A percentile compares a stretch with the other conserved stretches of the same genome.
Conservation (phyloP, 2,113 vertebrate species). For the Pachypanchax playfairii region DNA sequence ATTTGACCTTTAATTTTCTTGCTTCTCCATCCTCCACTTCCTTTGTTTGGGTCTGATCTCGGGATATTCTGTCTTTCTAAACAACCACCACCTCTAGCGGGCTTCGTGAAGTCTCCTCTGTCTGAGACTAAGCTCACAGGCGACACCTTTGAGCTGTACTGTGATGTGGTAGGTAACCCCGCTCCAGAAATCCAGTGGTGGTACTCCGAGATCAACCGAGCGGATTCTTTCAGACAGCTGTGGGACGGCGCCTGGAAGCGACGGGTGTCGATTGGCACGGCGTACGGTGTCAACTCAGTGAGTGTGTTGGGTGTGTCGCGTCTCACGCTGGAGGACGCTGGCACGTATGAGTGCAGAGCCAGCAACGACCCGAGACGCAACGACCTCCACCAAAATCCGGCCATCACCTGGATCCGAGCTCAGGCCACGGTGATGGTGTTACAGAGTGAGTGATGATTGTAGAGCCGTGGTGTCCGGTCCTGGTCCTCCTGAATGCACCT, state of each 20-base stretch:
- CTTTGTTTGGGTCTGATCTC: conserved; percentile 21
- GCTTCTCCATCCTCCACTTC: conserved; percentile 19
- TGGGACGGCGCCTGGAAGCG: conserved; percentile 93
- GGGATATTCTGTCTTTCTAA: conserved; percentile 36
- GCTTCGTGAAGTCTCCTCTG: conserved; percentile 96
- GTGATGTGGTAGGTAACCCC: conserved; percentile 94
- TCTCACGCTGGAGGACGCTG: conserved; percentile 90
- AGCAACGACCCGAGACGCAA: conserved; percentile 96
- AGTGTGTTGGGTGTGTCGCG: conserved; percentile 90
- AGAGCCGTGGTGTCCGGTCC: conserved; percentile 23
- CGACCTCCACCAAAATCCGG: conserved; percentile 93
- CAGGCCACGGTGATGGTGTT: conserved; percentile 95
- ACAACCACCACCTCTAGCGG: conserved; percentile 84
- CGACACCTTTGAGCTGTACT: conserved; percentile 97
- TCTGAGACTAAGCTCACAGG: conserved; percentile 97
- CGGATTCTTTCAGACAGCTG: conserved; percentile 95
- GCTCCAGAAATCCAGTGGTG: conserved; percentile 99
- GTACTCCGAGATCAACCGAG: conserved; percentile 96
- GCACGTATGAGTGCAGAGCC: conserved; percentile 97
- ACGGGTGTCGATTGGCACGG: conserved; percentile 92
- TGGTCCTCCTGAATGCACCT: too few species aligned
- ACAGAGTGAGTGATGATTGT: conserved; percentile 92
- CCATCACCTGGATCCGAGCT: conserved; percentile 96
- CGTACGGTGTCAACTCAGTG: conserved; percentile 90
- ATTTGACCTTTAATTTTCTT: conserved; percentile 37